Evolutionary conservation across 2,797 vertebrate genomes (phyloP).

Genomic region (Rhabdophis nuchalis): DNA sequence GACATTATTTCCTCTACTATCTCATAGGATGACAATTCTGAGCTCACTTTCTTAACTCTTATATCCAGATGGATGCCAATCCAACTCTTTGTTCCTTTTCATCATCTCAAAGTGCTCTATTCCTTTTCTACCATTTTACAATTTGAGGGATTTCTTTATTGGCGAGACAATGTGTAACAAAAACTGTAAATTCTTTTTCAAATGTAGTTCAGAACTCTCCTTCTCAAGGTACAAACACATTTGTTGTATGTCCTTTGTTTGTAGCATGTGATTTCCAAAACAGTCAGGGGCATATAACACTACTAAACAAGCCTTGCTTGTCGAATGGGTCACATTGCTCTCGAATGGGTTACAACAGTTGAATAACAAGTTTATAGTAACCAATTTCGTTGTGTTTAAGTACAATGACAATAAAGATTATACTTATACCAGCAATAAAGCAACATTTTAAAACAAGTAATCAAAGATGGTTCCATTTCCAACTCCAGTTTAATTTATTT

Average conservation of each 20-base stretch:
- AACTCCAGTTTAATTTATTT: not conserved
- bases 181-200: constrained; percentile 10
- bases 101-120: not conserved
- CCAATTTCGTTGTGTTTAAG: too few species aligned
- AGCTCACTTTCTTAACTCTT: not conserved
- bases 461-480: constrained; percentile 1
- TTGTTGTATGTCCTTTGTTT: constrained; percentile 4
- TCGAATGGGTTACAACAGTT: not conserved
- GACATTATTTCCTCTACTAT: not conserved
- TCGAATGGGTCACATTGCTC: too few species aligned
- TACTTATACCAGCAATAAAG: not conserved
- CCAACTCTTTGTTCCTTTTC: not conserved
- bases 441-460: not conserved
- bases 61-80: not conserved
- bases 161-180: not conserved
- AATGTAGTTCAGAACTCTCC: not conserved
- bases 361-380: not conserved
- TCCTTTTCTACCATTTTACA: not conserved
- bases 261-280: constrained; percentile 19
- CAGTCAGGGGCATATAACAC: not conserved
- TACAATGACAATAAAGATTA: too few species aligned
- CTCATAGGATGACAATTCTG: not conserved
- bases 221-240: not conserved
- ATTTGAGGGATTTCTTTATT: not conserved
- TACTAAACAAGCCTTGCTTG: constrained; percentile 4